phyloP scores from a whole-genome alignment of 2,888 invertebrate species.

The Arrhopalites spinosus region DNA sequence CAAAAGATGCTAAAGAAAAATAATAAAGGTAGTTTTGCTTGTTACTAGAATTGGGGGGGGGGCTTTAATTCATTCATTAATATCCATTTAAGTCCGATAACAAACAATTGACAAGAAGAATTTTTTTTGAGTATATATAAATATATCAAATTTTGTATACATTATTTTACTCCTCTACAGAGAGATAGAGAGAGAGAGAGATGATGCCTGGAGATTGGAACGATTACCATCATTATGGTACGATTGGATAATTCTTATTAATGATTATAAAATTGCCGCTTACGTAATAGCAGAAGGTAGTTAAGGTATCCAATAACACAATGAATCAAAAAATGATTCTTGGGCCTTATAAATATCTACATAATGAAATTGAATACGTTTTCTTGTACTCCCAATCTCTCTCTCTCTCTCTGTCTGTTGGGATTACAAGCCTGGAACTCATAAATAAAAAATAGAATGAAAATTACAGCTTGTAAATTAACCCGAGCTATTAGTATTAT shows the following conservation, averaged over 20 bases:
- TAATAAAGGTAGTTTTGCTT: not conserved
- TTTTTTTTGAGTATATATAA: not conserved
- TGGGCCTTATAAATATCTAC: not conserved
- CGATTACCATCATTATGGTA: not conserved
- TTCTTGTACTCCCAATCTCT: not conserved
- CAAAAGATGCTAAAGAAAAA: too few relatives aligned
- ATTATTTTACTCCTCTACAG: not conserved
- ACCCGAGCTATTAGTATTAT: not conserved
- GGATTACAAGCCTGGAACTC: not conserved
- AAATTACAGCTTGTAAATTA: not conserved
- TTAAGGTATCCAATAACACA: too few relatives aligned
- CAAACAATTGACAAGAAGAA: slow-evolving; percentile 24
- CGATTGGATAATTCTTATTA: slow-evolving; percentile 6
- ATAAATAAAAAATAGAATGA: not conserved
- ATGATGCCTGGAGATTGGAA: not conserved
- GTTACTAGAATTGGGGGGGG: too few relatives aligned
- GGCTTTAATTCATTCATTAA: slow-evolving; percentile 38
- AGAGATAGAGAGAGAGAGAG: too few relatives aligned
- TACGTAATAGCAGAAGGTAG: not conserved
- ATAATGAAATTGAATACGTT: not conserved
- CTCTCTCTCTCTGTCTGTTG: not conserved
- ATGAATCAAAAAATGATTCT: not conserved
- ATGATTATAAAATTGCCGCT: not conserved
- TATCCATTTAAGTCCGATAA: slow-evolving; percentile 29
- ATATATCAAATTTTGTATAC: not conserved